Evolutionary conservation across 2,888 invertebrate species (phyloP).

Genomic region (Trachelus troglodyta): DNA sequence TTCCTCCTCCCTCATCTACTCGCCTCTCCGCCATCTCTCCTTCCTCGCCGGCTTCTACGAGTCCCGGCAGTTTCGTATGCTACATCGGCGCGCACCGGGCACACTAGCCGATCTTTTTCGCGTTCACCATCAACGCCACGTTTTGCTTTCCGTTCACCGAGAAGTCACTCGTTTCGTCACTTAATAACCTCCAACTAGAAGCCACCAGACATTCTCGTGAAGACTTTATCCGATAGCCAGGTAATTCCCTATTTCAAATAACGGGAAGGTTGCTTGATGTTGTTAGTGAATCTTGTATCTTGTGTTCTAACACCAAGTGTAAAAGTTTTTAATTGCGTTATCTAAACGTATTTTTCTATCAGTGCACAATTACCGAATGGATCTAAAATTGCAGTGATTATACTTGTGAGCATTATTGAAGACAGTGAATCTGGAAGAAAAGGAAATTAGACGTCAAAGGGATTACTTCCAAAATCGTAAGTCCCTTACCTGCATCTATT

Average conservation of each 20-base stretch:
- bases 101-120: constrained; percentile 17
- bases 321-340: background rate
- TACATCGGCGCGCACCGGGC: constrained; percentile 41
- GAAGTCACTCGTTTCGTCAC: background rate
- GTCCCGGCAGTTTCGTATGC: constrained; percentile 44
- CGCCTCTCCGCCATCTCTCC: background rate
- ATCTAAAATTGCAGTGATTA: background rate
- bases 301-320: background rate
- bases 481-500: background rate
- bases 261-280: background rate
- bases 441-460: background rate
- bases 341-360: background rate
- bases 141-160: background rate
- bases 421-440: background rate
- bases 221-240: background rate
- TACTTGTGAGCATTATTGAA: background rate
- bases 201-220: background rate
- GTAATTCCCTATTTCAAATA: background rate
- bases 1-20: background rate
- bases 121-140: background rate
- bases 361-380: background rate
- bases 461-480: background rate
- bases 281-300: background rate
- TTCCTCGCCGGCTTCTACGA: background rate
- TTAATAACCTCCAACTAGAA: background rate